Evolutionary conservation across 2,113 vertebrate genomes (phyloP), one percentile per base, ranked within the genome.

Genomic region (Ammodramus savannarum): DNA sequence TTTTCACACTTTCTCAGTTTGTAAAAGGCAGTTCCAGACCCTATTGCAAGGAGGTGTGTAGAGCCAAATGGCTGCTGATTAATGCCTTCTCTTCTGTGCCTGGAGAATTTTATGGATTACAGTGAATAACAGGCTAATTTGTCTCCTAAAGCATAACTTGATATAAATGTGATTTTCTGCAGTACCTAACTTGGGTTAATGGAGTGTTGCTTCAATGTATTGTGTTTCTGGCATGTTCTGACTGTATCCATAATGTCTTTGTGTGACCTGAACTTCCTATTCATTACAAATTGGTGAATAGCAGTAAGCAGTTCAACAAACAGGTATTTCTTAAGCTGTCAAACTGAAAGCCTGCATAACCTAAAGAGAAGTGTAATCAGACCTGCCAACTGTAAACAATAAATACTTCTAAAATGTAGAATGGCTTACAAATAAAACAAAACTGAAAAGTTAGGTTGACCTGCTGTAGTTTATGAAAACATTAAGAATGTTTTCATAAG

Each of bases 61-160:
- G n/a, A 89, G 78, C 44, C 90, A 87, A 85, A 55, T 15, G 72
- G 49, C 48, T 75, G 44, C 43, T 89, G 87, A 87, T 93, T 79
- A 76, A 94, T 69, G 62, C 39, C 44, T 72, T 89, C 74, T 91
- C 62, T 4, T 83, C 84, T 83, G 72, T 77, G 63, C 29, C 71
- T 80, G 79, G 38, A 92, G 2, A 83, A 80, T 77, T 94, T 93
- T 89, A 90, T 71, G 67, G 55, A 73, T 93, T 83, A 55, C 63
- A 58, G 67, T 32, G 71, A 80, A 94, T 74, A 92, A 93, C 93
- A 90, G 34, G 67, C 32, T 88, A 77, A 93, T 97, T 92, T 90
- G 63, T 90, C 67, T 80, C 78, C 75, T 93, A 62, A 93, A 83
- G 34, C n/a, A 69, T 77, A 80, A 62, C 51, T 62, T 90, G 67